These are phyloP conservation scores for Endotricha flammealis DNA, from an alignment of 2,888 invertebrate species.

Conservation along the genomic window DNA sequence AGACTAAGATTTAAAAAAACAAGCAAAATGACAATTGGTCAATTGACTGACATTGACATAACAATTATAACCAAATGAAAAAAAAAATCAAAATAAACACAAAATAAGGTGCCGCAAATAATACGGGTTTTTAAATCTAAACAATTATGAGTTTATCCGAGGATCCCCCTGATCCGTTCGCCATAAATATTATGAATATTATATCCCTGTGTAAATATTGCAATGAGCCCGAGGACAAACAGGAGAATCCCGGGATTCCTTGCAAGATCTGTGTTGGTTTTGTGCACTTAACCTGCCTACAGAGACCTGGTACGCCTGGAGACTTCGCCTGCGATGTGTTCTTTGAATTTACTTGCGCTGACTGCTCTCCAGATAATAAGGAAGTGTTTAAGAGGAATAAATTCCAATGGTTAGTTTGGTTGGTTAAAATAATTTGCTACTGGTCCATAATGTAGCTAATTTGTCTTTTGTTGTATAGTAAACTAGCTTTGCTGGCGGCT, in stretches of 20 bases:
- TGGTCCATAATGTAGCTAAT: no score
- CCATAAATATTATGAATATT: conserved; percentile 10
- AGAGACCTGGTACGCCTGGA: conserved; percentile 82
- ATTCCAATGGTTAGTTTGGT: conserved; percentile 84
- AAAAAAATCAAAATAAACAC: no score
- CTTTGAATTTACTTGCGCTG: conserved; percentile 82
- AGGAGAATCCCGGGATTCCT: conserved; percentile 76
- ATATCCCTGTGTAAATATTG: conserved; percentile 78
- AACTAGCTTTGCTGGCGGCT: no score
- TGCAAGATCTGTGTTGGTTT: conserved; percentile 79
- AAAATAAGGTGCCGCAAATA: no score
- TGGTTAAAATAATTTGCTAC: no score
- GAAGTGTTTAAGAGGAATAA: conserved; percentile 81
- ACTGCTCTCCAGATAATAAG: conserved; percentile 77
- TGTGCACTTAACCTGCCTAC: conserved; percentile 83
- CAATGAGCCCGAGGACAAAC: conserved; percentile 68
- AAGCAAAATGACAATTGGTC: no score
- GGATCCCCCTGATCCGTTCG: not conserved
- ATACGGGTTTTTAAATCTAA: no score
- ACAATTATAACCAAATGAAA: no score
- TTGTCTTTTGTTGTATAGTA: no score
- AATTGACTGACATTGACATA: no score
- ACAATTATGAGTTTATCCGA: not conserved
- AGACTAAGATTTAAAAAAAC: no score
- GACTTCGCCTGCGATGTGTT: conserved; percentile 86